Evolutionary conservation across 2,888 invertebrate species (phyloP).

Genomic region (Orthosia gracilis): DNA sequence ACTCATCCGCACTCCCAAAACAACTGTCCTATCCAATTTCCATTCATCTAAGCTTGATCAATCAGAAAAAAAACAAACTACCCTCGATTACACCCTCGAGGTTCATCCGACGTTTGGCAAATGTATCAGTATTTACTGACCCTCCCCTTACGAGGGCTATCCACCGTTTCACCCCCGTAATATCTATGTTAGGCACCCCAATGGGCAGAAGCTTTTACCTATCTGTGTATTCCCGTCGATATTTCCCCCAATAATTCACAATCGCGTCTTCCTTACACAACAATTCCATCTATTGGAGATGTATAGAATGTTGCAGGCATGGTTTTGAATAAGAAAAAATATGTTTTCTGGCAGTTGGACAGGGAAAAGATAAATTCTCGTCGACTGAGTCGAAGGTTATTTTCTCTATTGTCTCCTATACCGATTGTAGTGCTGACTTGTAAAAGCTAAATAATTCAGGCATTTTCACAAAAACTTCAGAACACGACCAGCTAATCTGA

Average conservation of each 20-base stretch:
- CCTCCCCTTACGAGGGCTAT: constrained; percentile 54
- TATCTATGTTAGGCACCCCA: constrained; percentile 67
- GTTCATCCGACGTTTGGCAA: constrained; percentile 36
- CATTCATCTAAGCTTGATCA: constrained; percentile 54
- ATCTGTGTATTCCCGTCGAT: constrained; percentile 72
- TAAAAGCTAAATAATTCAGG: too few relatives aligned
- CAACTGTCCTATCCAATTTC: constrained; percentile 30
- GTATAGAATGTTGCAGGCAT: constrained; percentile 57
- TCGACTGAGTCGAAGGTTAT: neutral
- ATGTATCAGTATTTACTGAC: constrained; percentile 65
- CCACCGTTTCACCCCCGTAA: constrained; percentile 58
- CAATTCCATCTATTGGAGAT: constrained; percentile 78
- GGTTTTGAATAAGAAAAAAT: constrained; percentile 19
- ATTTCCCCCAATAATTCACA: constrained; percentile 81
- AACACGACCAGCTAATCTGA: too few relatives aligned
- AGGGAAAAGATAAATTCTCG: neutral
- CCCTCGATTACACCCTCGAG: constrained; percentile 42
- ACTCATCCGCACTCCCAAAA: neutral
- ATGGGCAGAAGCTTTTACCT: constrained; percentile 77
- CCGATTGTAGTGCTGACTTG: too few relatives aligned
- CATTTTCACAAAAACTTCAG: too few relatives aligned
- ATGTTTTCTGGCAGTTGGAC: neutral
- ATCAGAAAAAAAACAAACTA: constrained; percentile 48
- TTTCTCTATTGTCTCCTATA: too few relatives aligned
- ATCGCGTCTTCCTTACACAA: constrained; percentile 82